Evolutionary conservation across 2,797 vertebrate genomes (phyloP).

Genomic region (Mallotus villosus): DNA sequence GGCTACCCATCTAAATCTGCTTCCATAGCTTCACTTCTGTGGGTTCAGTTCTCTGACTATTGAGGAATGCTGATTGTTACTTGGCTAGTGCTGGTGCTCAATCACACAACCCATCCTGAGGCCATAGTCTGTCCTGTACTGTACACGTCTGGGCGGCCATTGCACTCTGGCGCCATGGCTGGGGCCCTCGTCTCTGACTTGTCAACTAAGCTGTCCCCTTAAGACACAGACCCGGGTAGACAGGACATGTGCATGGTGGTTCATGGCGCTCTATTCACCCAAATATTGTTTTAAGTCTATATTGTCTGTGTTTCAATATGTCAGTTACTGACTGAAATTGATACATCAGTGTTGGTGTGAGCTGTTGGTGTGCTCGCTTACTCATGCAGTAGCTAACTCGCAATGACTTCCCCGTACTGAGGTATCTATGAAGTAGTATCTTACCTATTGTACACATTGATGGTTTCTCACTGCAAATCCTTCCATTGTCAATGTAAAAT

Average conservation of each 20-base stretch:
- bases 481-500: not conserved
- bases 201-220: constrained; percentile 42
- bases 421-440: not conserved
- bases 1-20: not conserved
- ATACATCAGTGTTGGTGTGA: not conserved
- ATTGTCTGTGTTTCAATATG: not conserved
- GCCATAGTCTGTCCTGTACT: constrained; percentile 23
- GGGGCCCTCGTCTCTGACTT: constrained; percentile 1
- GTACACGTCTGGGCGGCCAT: constrained; percentile 13
- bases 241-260: constrained; percentile 27
- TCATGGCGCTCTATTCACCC: not conserved
- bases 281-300: constrained; percentile 11
- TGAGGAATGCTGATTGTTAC: constrained; percentile 23
- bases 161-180: constrained; percentile 17
- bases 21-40: not conserved
- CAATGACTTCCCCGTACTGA: not conserved
- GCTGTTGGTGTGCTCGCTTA: not conserved
- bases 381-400: too few relatives aligned
- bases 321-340: not conserved
- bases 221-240: constrained; percentile 36
- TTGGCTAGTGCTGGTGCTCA: constrained; percentile 11
- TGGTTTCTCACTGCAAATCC: not conserved
- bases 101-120: constrained; percentile 26
- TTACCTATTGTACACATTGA: not conserved
- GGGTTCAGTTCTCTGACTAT: constrained; percentile 13